Percentiles rank a stretch among this genome's conserved stretches.
phyloP scores from a whole-genome alignment of 23 tunicate species.

The Trididemnum nubilum region DNA sequence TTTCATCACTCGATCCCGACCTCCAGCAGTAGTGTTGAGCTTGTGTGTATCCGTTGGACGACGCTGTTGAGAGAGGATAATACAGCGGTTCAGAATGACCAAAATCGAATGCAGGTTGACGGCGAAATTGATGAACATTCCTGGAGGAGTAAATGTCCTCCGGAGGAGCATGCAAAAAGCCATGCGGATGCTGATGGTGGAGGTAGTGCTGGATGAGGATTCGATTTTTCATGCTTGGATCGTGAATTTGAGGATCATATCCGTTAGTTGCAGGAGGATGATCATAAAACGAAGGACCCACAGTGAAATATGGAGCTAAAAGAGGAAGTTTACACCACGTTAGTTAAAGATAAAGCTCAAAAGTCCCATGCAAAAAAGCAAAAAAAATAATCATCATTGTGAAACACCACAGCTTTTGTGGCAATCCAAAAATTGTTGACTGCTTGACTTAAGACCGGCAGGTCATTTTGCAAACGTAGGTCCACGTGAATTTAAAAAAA shows the following conservation, averaged over 20 bases:
- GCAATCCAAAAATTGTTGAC: too few relatives aligned
- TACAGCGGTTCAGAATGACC: neutral
- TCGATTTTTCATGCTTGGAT: neutral
- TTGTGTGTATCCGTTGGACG: neutral
- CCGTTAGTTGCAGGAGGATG: too few relatives aligned
- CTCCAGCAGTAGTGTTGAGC: neutral
- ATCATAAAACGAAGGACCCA: too few relatives aligned
- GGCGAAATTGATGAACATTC: neutral
- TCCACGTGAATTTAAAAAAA: too few relatives aligned
- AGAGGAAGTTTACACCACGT: too few relatives aligned
- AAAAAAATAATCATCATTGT: too few relatives aligned
- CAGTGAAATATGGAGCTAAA: too few relatives aligned
- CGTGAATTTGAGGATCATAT: slow-evolving; percentile 4
- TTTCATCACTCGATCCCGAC: slow-evolving; percentile 12
- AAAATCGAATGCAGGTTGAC: neutral
- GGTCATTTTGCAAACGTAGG: too few relatives aligned
- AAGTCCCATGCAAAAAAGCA: too few relatives aligned
- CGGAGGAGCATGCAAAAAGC: neutral
- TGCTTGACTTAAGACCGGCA: too few relatives aligned
- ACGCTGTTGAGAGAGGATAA: slow-evolving; percentile 17
- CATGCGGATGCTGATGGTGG: slow-evolving; percentile 35
- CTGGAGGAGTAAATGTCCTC: neutral
- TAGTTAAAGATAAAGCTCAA: too few relatives aligned
- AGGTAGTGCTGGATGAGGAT: slow-evolving; percentile 24
- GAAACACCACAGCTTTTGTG: too few relatives aligned